Percentiles rank a stretch among this genome's conserved stretches.
Evolutionary conservation across 2,113 vertebrate genomes (phyloP).

Genomic region (Heliornis fulica): DNA sequence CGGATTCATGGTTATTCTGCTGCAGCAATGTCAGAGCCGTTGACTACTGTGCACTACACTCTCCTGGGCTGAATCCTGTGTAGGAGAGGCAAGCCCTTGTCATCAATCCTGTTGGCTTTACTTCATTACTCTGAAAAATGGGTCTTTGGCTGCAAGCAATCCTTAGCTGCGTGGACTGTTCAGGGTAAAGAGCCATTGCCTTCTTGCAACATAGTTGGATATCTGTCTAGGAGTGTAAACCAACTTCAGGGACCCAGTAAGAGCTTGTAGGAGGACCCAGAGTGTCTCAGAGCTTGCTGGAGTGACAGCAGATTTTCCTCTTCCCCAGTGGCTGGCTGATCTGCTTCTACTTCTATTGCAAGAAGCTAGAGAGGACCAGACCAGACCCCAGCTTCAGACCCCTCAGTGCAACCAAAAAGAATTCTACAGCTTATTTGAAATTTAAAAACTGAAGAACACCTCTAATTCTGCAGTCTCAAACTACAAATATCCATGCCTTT

Average conservation of each 20-base stretch:
- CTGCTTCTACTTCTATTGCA: neutral
- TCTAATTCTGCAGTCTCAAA: neutral
- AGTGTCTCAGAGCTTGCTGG: neutral
- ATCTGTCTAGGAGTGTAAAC: neutral
- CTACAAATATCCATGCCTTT: too few species aligned
- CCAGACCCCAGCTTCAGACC: neutral
- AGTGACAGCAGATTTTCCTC: constrained; percentile 19
- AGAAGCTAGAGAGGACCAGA: neutral
- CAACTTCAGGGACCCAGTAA: constrained; percentile 27
- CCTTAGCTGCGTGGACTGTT: neutral
- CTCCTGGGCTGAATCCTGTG: neutral
- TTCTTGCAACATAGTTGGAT: constrained; percentile 29
- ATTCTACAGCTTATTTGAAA: neutral
- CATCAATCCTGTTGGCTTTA: neutral
- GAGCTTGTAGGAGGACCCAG: constrained; percentile 48
- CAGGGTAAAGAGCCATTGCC: neutral
- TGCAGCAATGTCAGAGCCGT: neutral
- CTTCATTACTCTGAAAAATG: neutral
- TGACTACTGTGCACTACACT: neutral
- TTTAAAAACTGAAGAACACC: neutral
- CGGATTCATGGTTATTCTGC: neutral
- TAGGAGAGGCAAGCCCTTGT: neutral
- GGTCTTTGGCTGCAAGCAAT: neutral
- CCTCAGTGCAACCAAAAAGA: neutral
- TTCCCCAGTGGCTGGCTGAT: neutral